Conservation (phyloP, 1,140 invertebrate genomes). For the Zeugodacus cucurbitae region DNA sequence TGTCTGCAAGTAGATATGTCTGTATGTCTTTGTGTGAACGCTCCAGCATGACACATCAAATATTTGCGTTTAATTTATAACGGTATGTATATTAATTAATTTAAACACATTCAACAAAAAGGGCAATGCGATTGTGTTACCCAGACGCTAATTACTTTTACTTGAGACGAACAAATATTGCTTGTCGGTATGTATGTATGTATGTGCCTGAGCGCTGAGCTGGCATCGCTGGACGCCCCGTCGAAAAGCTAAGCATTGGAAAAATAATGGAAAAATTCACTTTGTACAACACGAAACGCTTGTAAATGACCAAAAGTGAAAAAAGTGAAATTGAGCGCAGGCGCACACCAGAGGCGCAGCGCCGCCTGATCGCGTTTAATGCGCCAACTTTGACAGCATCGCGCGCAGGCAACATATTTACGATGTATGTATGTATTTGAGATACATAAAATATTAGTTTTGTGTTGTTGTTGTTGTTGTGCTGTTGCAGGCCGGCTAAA, state of each 20-base stretch:
- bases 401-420: background rate
- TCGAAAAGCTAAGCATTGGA: conserved; percentile 2
- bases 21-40: background rate
- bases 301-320: conserved; percentile 32
- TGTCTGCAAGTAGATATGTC: background rate
- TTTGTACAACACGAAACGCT: background rate
- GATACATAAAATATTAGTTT: background rate
- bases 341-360: conserved; percentile 7
- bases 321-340: conserved; percentile 35
- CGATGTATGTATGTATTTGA: too few relatives aligned
- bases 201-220: background rate
- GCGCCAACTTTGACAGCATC: background rate
- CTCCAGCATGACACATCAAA: background rate
- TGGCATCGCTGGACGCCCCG: background rate
- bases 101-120: background rate
- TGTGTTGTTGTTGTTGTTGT: background rate
- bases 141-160: background rate
- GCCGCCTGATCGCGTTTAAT: background rate
- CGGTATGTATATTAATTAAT: conserved; percentile 5
- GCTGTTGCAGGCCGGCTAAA: conserved; percentile 2
- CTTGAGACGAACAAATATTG: background rate
- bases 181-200: background rate
- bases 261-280: conserved; percentile 22
- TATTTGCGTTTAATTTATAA: conserved; percentile 14
- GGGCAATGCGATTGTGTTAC: background rate